These are phyloP conservation scores for Drosophila lacteicornis DNA, from an alignment of 1,140 invertebrate genomes.

Conservation along the genomic window DNA sequence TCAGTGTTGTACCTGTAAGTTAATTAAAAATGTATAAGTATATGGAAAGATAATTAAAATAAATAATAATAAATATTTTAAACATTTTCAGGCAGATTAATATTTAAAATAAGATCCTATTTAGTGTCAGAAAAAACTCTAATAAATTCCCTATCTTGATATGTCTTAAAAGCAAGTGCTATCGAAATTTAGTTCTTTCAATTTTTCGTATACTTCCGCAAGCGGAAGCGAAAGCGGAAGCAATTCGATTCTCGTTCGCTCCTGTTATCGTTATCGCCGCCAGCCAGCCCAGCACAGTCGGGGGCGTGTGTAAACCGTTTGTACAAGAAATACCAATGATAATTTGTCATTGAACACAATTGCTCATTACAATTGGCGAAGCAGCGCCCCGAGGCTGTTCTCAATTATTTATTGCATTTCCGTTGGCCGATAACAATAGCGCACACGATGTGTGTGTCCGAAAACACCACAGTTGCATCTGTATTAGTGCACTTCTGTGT, in stretches of 20 bases:
- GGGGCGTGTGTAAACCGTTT: slow-evolving; percentile 26
- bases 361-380: slow-evolving; percentile 57
- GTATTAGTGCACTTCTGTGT: slow-evolving; percentile 5
- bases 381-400: slow-evolving; percentile 22
- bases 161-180: not conserved
- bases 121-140: not conserved
- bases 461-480: slow-evolving; percentile 33
- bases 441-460: slow-evolving; percentile 20
- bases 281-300: not conserved
- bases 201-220: slow-evolving; percentile 8
- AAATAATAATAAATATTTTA: not conserved
- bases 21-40: not conserved
- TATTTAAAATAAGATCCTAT: not conserved
- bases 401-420: slow-evolving; percentile 76
- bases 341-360: slow-evolving; percentile 70
- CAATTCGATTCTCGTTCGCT: not conserved
- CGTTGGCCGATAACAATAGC: slow-evolving; percentile 55
- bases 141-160: not conserved
- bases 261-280: slow-evolving; percentile 51
- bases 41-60: not conserved
- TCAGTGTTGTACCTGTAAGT: slow-evolving; percentile 83
- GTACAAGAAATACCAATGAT: slow-evolving; percentile 51
- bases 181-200: not conserved
- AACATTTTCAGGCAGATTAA: too few species aligned
- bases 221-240: slow-evolving; percentile 57